A percentile compares a stretch with the other conserved stretches of the same genome.
Conservation (phyloP, 2,888 invertebrate species). For the Campaea margaritaria region DNA sequence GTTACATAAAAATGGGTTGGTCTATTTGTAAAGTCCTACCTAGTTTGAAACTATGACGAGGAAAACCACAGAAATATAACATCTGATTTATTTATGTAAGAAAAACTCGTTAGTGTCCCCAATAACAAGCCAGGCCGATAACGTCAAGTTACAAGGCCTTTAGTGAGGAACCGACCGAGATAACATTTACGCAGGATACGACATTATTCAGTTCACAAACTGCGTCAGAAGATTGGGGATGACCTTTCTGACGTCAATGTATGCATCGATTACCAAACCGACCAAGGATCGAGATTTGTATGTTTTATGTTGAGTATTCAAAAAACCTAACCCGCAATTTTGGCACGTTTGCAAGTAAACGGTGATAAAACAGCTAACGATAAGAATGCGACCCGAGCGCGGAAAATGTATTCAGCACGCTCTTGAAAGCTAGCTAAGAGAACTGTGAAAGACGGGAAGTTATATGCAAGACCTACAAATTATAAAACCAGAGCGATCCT, state of each 20-base stretch:
- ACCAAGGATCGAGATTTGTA: conserved; percentile 29
- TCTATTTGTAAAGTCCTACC: too few relatives aligned
- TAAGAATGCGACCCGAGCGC: conserved; percentile 9
- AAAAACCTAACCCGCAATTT: conserved; percentile 27
- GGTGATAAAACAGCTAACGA: conserved; percentile 25
- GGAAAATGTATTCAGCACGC: conserved; percentile 14
- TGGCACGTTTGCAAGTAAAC: conserved; percentile 15
- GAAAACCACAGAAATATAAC: neutral
- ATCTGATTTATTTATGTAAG: too few relatives aligned
- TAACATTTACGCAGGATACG: conserved; percentile 33
- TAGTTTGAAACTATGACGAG: conserved; percentile 1
- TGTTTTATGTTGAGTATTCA: conserved; percentile 11
- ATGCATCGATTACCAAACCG: conserved; percentile 43
- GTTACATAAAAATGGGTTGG: neutral
- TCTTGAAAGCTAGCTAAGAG: neutral
- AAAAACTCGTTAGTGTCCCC: conserved; percentile 1
- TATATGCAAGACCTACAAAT: neutral
- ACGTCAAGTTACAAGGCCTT: conserved; percentile 12
- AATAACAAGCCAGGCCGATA: conserved; percentile 3
- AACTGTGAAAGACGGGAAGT: too few relatives aligned
- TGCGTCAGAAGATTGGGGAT: conserved; percentile 39
- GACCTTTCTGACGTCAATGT: conserved; percentile 49
- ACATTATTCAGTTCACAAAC: conserved; percentile 33
- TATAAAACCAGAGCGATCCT: conserved; percentile 4
- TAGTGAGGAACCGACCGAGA: conserved; percentile 10